phyloP scores from a whole-genome alignment of 2,888 invertebrate genomes.

The Ophonus ardosiacus region DNA sequence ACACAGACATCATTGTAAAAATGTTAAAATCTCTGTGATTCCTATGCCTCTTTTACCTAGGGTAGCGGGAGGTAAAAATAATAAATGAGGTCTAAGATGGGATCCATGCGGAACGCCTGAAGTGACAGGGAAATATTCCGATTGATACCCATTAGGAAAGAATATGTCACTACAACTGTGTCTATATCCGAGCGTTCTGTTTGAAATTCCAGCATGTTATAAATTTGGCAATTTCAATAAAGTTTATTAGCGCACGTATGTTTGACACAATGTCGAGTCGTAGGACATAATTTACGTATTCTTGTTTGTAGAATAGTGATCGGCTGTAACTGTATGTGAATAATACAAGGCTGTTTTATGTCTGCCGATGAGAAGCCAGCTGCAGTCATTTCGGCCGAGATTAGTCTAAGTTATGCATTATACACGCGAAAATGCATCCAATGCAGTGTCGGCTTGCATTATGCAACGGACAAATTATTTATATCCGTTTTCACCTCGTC shows the following conservation, averaged over 20 bases:
- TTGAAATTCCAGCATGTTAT: not conserved
- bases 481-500: constrained; percentile 19
- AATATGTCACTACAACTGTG: too few species aligned
- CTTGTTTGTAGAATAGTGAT: constrained; percentile 32
- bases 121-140: too few species aligned
- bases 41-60: too few species aligned
- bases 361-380: constrained; percentile 4
- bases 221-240: constrained; percentile 12
- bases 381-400: constrained; percentile 43
- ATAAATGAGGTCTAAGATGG: too few species aligned
- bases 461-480: constrained; percentile 11
- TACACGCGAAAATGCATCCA: constrained; percentile 45
- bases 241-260: constrained; percentile 14
- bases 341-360: constrained; percentile 39
- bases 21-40: too few species aligned
- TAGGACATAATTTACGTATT: constrained; percentile 38
- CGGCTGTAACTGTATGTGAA: constrained; percentile 2
- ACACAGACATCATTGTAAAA: too few species aligned
- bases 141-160: too few species aligned
- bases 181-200: not conserved
- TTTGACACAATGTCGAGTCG: constrained; percentile 12
- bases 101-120: too few species aligned
- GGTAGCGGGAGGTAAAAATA: too few species aligned
- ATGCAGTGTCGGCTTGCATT: constrained; percentile 23
- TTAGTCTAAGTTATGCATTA: constrained; percentile 47